A percentile compares a stretch with the other conserved stretches of the same genome.
phyloP scores from a whole-genome alignment of 2,797 vertebrate genomes.

The Novumbra hubbsi region DNA sequence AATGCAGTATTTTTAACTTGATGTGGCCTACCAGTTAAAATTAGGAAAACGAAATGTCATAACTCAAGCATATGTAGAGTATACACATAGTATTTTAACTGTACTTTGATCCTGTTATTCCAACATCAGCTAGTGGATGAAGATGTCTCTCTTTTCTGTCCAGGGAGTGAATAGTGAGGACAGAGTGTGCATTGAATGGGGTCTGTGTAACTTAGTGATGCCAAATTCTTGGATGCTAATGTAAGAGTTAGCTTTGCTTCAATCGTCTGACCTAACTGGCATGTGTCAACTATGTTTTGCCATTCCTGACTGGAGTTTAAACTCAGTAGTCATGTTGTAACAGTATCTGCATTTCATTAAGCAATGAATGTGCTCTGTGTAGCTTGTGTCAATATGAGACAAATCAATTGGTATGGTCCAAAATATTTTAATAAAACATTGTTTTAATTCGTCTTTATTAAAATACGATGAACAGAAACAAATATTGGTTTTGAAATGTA shows the following conservation, averaged over 20 bases:
- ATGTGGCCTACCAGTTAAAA: not conserved
- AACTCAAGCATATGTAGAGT: no score
- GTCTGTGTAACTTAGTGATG: not conserved
- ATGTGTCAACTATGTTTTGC: not conserved
- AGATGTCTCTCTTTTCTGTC: not conserved
- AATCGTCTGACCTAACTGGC: not conserved
- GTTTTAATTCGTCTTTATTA: not conserved
- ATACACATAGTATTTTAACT: no score
- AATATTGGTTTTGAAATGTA: no score
- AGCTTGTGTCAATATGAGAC: not conserved
- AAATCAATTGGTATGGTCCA: not conserved
- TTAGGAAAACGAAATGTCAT: no score
- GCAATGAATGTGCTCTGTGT: not conserved
- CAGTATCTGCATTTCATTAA: not conserved
- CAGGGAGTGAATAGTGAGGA: no score
- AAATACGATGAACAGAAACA: not conserved
- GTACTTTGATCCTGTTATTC: no score
- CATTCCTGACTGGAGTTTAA: not conserved
- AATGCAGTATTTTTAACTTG: not conserved
- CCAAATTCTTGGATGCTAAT: conserved; percentile 1
- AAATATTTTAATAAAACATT: not conserved
- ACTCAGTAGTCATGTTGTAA: not conserved
- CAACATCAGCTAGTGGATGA: no score
- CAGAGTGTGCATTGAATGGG: no score
- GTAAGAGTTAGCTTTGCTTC: not conserved